Evolutionary conservation across 2,888 invertebrate species (phyloP), one percentile per base, ranked within the genome.

Genomic region (Acronicta leporina): DNA sequence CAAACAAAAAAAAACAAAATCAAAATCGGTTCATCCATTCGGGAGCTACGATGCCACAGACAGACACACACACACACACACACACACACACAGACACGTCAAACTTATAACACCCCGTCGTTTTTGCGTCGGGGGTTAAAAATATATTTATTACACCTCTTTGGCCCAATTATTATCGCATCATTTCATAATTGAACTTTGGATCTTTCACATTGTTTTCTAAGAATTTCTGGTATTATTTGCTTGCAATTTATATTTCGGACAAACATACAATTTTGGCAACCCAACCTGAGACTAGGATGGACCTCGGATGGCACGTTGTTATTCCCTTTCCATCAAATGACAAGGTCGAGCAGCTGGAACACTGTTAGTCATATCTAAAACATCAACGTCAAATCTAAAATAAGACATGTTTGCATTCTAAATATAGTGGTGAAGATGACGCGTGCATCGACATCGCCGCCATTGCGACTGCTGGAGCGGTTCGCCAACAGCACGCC

Each of bases 391-490:
- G 38, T n/a, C 9, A 10, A 33, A 45, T 38, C 42, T 48, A 35
- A 35, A 53, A 8, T 15, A 10, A 16, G 10, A 25, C 6, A 35
- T 57, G 14, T 57, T 55, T n/a, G 14, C 11, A 6, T 27, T 41
- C 1, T 6, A 8, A 8, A 14, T 15, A 0, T 30, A 75, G 57
- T 40, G 14, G 16, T 46, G 16, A 81, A 9, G 53, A 92, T 94
- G 93, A 84, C 88, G 57, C 84, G 87, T n/a, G 60, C 85, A 7
- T 85, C 88, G 5, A 83, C 88, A n/a, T 63, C 83, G 56, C 83
- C 90, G 20, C 76, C 84, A 2, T 68, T 87, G 35, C 82, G 83
- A 47, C 72, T 91, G 56, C 70, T 91, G 70, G 87, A 88, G 68
- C 86, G 91, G 42, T 84, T 92, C 64, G 83, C 79, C 9, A 80